Percentiles rank a stretch among this genome's conserved stretches.
These are phyloP conservation scores for Brachymystax lenok DNA, from an alignment of 2,797 vertebrate species.

Conservation along the genomic window DNA sequence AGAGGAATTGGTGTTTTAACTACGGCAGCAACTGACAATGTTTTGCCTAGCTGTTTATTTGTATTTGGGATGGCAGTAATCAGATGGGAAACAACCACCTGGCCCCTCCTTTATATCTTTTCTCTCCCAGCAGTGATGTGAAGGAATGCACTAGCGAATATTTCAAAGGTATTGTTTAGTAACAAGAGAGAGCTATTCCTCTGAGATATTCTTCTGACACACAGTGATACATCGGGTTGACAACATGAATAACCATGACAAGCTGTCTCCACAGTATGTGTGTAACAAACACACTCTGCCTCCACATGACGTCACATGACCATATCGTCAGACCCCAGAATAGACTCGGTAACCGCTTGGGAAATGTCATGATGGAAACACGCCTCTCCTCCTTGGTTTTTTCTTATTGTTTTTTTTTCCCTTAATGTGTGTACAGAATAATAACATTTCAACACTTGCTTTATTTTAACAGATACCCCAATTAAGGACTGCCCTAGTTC, in stretches of 20 bases:
- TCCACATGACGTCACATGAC: constrained; percentile 1
- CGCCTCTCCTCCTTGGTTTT: background rate
- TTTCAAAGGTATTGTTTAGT: constrained; percentile 6
- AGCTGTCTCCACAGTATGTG: background rate
- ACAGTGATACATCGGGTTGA: background rate
- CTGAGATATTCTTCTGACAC: background rate
- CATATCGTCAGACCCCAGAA: background rate
- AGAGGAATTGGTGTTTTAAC: constrained; percentile 41
- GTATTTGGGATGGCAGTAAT: constrained; percentile 51
- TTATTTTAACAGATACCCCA: constrained; percentile 12
- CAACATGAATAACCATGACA: background rate
- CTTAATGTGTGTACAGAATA: constrained; percentile 7
- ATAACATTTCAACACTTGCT: constrained; percentile 11
- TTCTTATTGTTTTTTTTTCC: constrained; percentile 4
- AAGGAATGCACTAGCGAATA: constrained; percentile 4
- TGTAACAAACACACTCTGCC: constrained; percentile 26
- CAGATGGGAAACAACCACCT: background rate
- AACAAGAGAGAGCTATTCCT: constrained; percentile 3
- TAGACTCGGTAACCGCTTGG: background rate
- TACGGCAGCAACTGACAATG: constrained; percentile 42
- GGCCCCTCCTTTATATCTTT: constrained; percentile 14
- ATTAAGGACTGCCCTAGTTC: constrained; percentile 7
- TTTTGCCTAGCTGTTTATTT: constrained; percentile 62
- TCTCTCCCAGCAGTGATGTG: background rate
- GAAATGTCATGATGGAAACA: constrained; percentile 2